Conservation (phyloP, 2,888 invertebrate species). For the Synergus laeviventris region DNA sequence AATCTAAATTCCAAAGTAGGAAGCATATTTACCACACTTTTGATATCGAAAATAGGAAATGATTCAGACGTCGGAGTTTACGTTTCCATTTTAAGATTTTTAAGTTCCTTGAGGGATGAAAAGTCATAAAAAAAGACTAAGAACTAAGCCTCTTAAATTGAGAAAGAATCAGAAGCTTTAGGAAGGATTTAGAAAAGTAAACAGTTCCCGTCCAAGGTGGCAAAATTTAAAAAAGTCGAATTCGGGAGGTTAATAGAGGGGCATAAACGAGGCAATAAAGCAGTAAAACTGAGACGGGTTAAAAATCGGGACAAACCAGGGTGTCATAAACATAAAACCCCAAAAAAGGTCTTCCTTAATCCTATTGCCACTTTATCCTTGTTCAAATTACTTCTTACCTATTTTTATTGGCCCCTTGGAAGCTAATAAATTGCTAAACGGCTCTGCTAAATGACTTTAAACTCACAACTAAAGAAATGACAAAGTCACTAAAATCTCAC, state of each 20-base stretch:
- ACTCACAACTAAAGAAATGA: neutral
- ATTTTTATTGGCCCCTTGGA: conserved; percentile 6
- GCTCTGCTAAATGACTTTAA: neutral
- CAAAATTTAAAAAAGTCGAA: neutral
- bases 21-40: conserved; percentile 23
- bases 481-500: neutral
- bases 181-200: neutral
- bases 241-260: neutral
- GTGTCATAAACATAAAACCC: conserved; percentile 28
- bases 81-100: conserved; percentile 1
- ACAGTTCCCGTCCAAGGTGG: neutral
- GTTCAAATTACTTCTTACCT: conserved; percentile 11
- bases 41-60: conserved; percentile 34
- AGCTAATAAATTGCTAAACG: neutral
- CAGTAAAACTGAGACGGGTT: conserved; percentile 11
- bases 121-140: neutral
- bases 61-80: conserved; percentile 8
- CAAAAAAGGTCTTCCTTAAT: conserved; percentile 19
- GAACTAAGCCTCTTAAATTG: neutral
- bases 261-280: conserved; percentile 23
- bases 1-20: conserved; percentile 33
- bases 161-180: neutral
- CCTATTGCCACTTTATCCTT: conserved; percentile 24
- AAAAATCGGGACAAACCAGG: conserved; percentile 22
- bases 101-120: neutral